Conservation (phyloP, 1,140 invertebrate species). For the Eriocheir sinensis region DNA sequence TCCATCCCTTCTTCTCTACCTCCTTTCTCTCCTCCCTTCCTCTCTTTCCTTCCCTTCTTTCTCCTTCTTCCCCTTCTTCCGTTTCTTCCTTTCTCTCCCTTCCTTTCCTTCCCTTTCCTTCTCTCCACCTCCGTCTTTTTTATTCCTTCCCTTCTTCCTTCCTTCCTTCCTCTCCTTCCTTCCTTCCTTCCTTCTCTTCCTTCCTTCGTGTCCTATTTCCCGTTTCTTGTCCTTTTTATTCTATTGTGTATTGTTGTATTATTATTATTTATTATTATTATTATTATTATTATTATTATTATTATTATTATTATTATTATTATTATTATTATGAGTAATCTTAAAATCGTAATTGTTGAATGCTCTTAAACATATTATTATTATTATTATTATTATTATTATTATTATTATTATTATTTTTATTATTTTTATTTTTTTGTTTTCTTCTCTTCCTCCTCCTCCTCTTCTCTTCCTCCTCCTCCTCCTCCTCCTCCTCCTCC, state of each 20-base stretch:
- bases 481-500: conserved; percentile 29
- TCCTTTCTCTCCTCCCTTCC: not conserved
- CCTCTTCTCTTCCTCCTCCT: conserved; percentile 1
- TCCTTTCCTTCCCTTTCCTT: not conserved
- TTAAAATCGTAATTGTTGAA: too few relatives aligned
- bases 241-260: too few relatives aligned
- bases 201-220: not conserved
- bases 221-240: not conserved
- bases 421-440: not conserved
- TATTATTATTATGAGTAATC: too few relatives aligned
- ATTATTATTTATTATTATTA: too few relatives aligned
- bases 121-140: not conserved
- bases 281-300: too few relatives aligned
- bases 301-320: too few relatives aligned
- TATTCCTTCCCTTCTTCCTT: not conserved
- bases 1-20: not conserved
- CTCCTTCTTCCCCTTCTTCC: not conserved
- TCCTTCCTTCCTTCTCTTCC: not conserved
- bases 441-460: not conserved
- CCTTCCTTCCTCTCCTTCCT: not conserved
- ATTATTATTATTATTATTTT: not conserved
- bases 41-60: too few relatives aligned
- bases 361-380: not conserved
- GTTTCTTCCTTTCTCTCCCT: not conserved
- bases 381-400: not conserved